Evolutionary conservation across 2,797 vertebrate species (phyloP), one percentile per base, ranked within the genome.

Genomic region (Gephyroberyx darwinii): DNA sequence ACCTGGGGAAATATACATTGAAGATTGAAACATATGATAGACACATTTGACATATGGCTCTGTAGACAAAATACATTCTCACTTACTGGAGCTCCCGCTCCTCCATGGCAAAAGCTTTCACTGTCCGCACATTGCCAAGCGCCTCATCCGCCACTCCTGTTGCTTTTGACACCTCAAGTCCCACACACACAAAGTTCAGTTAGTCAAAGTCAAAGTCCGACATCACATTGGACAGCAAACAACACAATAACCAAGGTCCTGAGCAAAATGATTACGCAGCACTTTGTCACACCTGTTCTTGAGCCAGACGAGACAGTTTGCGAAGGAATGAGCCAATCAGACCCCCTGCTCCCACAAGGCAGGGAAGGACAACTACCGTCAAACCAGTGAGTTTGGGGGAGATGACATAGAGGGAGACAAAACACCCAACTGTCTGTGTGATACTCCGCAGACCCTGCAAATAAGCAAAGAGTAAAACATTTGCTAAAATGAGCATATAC

Each of bases 101-200:
- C 83, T 99, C 98, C 98, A 99, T 98, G 59, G 97, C 96, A 10
- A 99, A 99, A 62, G 97, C 96, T 39, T 96, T 95, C 80, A 98
- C 97, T 0, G 97, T 98, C 22, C 98, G 93, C 3, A 99, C 94
- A 0, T 97, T 99, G 6, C 96, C 96, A 61, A 99, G 94, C 0
- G 95, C 96, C 85, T 99, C 98, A 0, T 98, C 96, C 0, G 98
- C 98, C 74, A 99, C 94, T 0, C 93, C 95, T 0, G 96, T 98
- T 31, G 97, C 96, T 88, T 92, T 97, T 54, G 97, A 94, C n/a
- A 99, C 92, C 98, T 98, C 84, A 10, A 53, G 70, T 55, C n/a
- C 4, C 51, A 48, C n/a, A 61, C 60, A 55, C 7, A 74, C 7
- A 77, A 30, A 22, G 26, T 43, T 5, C 45, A 48, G 5, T 31